Conservation (phyloP, 2,797 vertebrate genomes). For the Dendrocincla fuliginosa region DNA sequence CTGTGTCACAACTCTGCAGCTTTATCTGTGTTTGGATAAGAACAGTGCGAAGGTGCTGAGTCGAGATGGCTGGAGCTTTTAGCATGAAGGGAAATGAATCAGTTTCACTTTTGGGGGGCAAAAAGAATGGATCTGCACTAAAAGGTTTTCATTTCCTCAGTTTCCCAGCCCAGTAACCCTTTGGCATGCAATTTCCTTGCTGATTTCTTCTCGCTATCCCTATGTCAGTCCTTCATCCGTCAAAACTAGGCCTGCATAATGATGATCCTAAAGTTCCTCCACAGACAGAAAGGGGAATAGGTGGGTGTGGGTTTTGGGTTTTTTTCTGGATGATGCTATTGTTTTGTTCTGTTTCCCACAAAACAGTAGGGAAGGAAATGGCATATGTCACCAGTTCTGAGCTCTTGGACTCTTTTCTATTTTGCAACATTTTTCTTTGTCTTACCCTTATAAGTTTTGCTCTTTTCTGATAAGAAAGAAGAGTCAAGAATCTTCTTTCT, state of each 20-base stretch:
- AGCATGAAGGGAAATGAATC: not conserved
- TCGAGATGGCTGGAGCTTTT: not conserved
- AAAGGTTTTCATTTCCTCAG: not conserved
- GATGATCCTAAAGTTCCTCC: not conserved
- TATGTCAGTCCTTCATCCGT: not conserved
- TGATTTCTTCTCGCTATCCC: not conserved
- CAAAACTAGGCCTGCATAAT: not conserved
- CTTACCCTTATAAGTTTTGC: not conserved
- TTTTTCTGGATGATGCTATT: not conserved
- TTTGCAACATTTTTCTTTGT: not conserved
- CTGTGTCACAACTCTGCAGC: not conserved
- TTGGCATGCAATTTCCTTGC: not conserved
- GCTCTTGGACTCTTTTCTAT: not conserved
- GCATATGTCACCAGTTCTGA: not conserved
- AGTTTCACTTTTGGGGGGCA: not conserved
- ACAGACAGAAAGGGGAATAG: not conserved
- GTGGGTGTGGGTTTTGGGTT: not conserved
- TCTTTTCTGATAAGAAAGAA: not conserved
- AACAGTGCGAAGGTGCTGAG: not conserved
- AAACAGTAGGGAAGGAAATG: not conserved
- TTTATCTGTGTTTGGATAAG: conserved; percentile 8
- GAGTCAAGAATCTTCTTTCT: not conserved
- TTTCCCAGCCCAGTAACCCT: not conserved
- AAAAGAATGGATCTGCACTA: not conserved
- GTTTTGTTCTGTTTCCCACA: not conserved